These are phyloP conservation scores for Serranus cabrilla DNA, from an alignment of 2,797 vertebrate genomes.

Conservation along the genomic window DNA sequence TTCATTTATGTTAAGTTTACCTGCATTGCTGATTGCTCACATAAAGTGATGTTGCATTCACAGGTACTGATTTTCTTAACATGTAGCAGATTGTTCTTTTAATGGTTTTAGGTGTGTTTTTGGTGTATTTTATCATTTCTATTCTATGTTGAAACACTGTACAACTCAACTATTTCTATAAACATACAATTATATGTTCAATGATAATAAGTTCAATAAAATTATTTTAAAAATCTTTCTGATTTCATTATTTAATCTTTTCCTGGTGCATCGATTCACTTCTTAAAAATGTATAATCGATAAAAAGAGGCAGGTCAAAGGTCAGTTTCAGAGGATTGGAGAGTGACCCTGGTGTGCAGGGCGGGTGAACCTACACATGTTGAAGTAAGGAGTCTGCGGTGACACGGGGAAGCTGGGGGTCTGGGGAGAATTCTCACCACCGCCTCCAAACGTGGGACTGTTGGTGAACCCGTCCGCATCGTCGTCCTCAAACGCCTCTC, in stretches of 20 bases:
- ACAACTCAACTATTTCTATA: not conserved
- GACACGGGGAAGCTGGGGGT: constrained; percentile 83
- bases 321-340: constrained; percentile 1
- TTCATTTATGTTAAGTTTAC: too few relatives aligned
- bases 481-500: constrained; percentile 92
- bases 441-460: constrained; percentile 82
- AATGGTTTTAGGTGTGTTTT: too few relatives aligned
- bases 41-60: too few relatives aligned
- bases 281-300: not conserved
- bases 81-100: too few relatives aligned
- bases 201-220: not conserved
- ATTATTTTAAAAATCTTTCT: not conserved
- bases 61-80: too few relatives aligned
- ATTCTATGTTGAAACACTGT: not conserved
- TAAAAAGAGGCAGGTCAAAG: not conserved
- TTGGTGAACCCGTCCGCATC: constrained; percentile 84
- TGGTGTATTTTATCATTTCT: not conserved
- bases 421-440: constrained; percentile 89
- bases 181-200: too few relatives aligned
- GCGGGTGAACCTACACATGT: constrained; percentile 82
- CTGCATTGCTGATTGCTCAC: too few relatives aligned
- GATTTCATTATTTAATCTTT: not conserved
- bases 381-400: constrained; percentile 86
- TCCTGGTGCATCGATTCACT: not conserved
- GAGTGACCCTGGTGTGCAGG: constrained; percentile 59